These are phyloP conservation scores for Sarcophaga carnaria DNA, from an alignment of 2,888 invertebrate genomes.

Conservation along the genomic window DNA sequence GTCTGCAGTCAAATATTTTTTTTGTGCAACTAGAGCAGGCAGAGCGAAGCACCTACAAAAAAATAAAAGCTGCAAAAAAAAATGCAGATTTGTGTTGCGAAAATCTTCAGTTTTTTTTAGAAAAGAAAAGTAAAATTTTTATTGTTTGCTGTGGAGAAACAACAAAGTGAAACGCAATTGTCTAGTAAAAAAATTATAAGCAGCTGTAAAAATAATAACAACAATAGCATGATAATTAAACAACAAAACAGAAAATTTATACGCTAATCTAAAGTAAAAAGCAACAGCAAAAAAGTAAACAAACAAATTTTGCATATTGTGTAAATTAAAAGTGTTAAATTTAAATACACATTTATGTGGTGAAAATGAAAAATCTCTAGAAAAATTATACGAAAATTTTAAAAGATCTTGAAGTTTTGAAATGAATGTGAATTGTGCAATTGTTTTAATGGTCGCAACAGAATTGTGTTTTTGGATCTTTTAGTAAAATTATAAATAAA, in stretches of 20 bases:
- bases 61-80: slow-evolving; percentile 21
- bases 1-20: slow-evolving; percentile 52
- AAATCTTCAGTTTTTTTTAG: slow-evolving; percentile 12
- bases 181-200: neutral
- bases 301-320: slow-evolving; percentile 16
- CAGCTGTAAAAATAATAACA: slow-evolving; percentile 7
- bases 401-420: no score
- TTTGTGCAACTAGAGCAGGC: slow-evolving; percentile 53
- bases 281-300: slow-evolving; percentile 38
- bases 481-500: neutral
- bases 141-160: neutral
- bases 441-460: slow-evolving; percentile 31
- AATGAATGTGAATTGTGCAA: slow-evolving; percentile 55
- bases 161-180: slow-evolving; percentile 55
- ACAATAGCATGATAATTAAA: slow-evolving; percentile 12
- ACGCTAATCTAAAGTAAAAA: slow-evolving; percentile 4
- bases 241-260: slow-evolving; percentile 18
- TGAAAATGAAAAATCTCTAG: neutral
- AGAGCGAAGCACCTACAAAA: slow-evolving; percentile 28
- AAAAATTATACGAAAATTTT: no score
- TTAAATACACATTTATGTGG: neutral
- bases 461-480: slow-evolving; percentile 12
- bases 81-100: slow-evolving; percentile 22
- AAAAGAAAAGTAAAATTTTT: slow-evolving; percentile 25
- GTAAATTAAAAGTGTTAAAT: neutral